Evolutionary conservation across 2,113 vertebrate species (phyloP).

Genomic region (Salvelinus alpinus): DNA sequence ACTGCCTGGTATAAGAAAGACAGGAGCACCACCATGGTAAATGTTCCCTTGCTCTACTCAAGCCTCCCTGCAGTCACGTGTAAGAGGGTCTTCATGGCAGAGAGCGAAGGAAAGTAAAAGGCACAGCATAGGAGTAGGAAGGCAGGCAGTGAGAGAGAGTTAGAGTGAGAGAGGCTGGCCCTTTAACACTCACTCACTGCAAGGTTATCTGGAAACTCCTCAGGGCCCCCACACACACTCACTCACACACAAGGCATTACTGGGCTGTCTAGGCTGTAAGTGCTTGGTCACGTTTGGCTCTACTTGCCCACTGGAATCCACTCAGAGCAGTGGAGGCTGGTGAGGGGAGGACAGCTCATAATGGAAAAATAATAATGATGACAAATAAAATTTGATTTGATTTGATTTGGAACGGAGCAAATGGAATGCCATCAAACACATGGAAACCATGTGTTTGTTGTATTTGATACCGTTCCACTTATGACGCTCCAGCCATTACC

Average conservation of each 20-base stretch:
- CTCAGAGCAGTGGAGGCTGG: no score
- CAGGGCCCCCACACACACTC: not conserved
- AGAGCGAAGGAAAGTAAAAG: not conserved
- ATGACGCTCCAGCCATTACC: no score
- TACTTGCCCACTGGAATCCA: not conserved
- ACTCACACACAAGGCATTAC: not conserved
- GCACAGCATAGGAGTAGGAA: not conserved
- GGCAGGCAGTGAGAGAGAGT: not conserved
- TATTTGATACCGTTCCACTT: no score
- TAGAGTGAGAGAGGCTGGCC: not conserved
- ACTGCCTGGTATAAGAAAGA: no score
- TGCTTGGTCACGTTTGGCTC: not conserved
- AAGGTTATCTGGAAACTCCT: not conserved
- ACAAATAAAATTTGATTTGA: no score
- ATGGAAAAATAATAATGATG: no score
- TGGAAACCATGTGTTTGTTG: no score
- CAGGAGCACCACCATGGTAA: not conserved
- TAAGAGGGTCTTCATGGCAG: not conserved
- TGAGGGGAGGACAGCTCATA: no score
- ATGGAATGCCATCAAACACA: no score
- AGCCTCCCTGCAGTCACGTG: no score
- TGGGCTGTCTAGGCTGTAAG: not conserved
- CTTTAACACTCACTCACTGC: slow-evolving; percentile 7
- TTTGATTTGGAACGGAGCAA: no score
- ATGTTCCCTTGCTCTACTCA: not conserved